Evolutionary conservation across 2,113 vertebrate genomes (phyloP).

Genomic region (Dipodomys merriami): DNA sequence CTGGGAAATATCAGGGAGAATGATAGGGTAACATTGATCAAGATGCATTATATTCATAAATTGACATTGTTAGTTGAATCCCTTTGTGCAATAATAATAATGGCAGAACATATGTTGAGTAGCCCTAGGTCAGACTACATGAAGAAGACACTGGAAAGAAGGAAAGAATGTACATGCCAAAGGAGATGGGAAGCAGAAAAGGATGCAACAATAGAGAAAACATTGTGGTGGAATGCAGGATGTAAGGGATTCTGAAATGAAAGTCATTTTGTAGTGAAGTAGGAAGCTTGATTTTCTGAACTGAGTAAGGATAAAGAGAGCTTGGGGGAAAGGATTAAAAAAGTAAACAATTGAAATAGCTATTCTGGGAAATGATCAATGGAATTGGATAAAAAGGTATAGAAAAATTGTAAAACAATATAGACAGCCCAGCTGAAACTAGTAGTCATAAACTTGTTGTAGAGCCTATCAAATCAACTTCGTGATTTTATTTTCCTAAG

Average conservation of each 20-base stretch:
- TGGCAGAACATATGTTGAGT: background rate
- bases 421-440: constrained; percentile 18
- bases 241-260: constrained; percentile 19
- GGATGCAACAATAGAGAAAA: background rate
- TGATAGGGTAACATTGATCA: no score
- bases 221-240: constrained; percentile 4
- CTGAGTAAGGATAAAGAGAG: background rate
- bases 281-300: constrained; percentile 39
- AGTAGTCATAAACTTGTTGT: constrained; percentile 44
- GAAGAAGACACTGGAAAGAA: background rate
- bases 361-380: constrained; percentile 41
- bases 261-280: background rate
- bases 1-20: no score
- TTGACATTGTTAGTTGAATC: no score
- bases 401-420: constrained; percentile 37
- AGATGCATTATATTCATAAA: no score
- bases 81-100: no score
- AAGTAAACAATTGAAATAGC: constrained; percentile 41
- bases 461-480: constrained; percentile 38
- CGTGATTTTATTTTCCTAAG: constrained; percentile 24
- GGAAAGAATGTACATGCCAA: background rate
- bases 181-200: background rate
- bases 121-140: background rate
- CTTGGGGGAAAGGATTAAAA: background rate
- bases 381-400: constrained; percentile 36